Conservation (phyloP, 2,797 vertebrate species). For the Euthynnus affinis region DNA sequence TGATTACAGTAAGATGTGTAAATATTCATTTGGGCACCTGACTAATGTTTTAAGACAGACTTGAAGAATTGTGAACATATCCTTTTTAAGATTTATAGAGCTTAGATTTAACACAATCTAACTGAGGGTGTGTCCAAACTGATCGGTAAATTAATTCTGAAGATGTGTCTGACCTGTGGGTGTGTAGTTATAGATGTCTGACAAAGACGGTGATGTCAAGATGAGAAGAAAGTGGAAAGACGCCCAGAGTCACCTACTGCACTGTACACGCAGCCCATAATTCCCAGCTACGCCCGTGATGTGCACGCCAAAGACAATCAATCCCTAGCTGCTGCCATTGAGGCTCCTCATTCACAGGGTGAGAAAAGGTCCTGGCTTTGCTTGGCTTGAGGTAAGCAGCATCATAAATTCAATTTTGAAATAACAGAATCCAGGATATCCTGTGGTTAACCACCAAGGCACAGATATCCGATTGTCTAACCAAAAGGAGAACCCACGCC, state of each 20-base stretch:
- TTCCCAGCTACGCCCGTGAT: slow-evolving; percentile 60
- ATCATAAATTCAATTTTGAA: slow-evolving; percentile 73
- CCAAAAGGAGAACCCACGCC: slow-evolving; percentile 68
- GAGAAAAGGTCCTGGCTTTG: slow-evolving; percentile 69
- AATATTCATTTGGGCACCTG: too few relatives aligned
- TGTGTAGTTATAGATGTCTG: slow-evolving; percentile 52
- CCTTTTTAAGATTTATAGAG: too few relatives aligned
- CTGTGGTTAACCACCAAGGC: slow-evolving; percentile 75
- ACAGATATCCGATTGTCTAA: slow-evolving; percentile 72
- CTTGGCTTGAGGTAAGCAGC: slow-evolving; percentile 69
- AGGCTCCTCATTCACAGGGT: slow-evolving; percentile 51
- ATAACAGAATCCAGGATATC: slow-evolving; percentile 80
- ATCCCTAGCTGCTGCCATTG: slow-evolving; percentile 44
- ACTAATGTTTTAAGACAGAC: too few relatives aligned
- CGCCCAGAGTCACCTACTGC: slow-evolving; percentile 58
- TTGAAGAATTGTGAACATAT: too few relatives aligned
- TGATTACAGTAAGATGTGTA: too few relatives aligned
- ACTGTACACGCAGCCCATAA: slow-evolving; percentile 40
- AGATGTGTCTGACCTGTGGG: slow-evolving; percentile 51
- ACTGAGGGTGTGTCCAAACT: slow-evolving; percentile 29
- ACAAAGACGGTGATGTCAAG: slow-evolving; percentile 55
- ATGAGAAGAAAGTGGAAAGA: slow-evolving; percentile 56
- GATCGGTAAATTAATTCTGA: slow-evolving; percentile 39
- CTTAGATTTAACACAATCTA: slow-evolving; percentile 9
- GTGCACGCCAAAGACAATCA: slow-evolving; percentile 68